phyloP scores from a whole-genome alignment of 2,113 vertebrate genomes.

The Herpetotheres cachinnans region DNA sequence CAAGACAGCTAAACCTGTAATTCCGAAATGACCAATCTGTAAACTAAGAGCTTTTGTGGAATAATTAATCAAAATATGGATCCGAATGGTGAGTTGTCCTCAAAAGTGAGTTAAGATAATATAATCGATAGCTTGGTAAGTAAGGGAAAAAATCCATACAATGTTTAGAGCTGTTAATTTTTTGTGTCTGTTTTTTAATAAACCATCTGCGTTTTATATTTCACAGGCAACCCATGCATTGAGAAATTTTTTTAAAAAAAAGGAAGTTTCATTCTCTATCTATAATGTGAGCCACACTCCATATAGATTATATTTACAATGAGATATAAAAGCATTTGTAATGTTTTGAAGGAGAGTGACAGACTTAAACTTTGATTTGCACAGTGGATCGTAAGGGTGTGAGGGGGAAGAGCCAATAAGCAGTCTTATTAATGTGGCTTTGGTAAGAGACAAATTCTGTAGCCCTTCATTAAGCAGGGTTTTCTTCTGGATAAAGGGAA shows the following conservation, averaged over 20 bases:
- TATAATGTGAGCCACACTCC: neutral
- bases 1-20: neutral
- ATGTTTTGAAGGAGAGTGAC: neutral
- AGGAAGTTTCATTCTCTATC: neutral
- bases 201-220: neutral
- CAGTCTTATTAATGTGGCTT: neutral
- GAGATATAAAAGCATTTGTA: neutral
- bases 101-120: neutral
- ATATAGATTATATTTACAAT: neutral
- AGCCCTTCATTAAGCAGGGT: neutral
- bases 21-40: neutral
- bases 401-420: neutral
- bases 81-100: neutral
- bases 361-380: neutral
- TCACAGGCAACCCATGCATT: neutral
- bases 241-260: neutral
- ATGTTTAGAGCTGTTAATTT: neutral
- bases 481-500: neutral
- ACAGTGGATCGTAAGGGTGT: neutral
- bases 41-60: neutral
- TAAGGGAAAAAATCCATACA: neutral
- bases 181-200: neutral
- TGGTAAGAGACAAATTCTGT: neutral
- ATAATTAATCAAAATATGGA: neutral
- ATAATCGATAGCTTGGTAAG: neutral